A percentile compares a stretch with the other conserved stretches of the same genome.
These are phyloP conservation scores for Fukomys damarensis DNA, from an alignment of 2,113 vertebrate species.

Conservation along the genomic window DNA sequence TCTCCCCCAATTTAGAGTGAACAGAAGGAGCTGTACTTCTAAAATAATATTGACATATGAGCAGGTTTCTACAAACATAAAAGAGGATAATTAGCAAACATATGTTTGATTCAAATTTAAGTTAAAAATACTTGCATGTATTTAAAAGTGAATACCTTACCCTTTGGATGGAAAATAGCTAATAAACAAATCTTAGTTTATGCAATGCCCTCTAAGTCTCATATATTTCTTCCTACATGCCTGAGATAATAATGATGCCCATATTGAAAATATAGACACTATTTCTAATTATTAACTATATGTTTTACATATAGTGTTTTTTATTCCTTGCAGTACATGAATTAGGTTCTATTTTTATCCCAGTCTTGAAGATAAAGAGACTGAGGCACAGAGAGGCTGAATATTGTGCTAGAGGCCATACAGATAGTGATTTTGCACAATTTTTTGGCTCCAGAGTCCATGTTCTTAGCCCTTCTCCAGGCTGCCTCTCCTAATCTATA, in stretches of 20 bases:
- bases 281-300: neutral
- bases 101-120: slow-evolving; percentile 72
- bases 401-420: neutral
- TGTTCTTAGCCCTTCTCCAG: neutral
- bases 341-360: neutral
- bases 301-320: neutral
- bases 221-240: neutral
- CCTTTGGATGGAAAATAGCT: slow-evolving; percentile 48
- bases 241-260: neutral
- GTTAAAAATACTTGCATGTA: slow-evolving; percentile 60
- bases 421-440: neutral
- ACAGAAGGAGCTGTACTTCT: slow-evolving; percentile 74
- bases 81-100: slow-evolving; percentile 73
- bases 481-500: neutral
- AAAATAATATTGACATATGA: slow-evolving; percentile 80
- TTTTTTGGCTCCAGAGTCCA: neutral
- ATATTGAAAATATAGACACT: neutral
- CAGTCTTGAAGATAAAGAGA: neutral
- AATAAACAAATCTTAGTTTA: neutral
- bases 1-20: slow-evolving; percentile 47
- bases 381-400: neutral
- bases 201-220: neutral
- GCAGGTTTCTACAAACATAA: slow-evolving; percentile 68
- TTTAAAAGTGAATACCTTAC: slow-evolving; percentile 61
- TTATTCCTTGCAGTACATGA: neutral